phyloP scores from a whole-genome alignment of 2,797 vertebrate genomes.

The Sphenopsis melanotis region DNA sequence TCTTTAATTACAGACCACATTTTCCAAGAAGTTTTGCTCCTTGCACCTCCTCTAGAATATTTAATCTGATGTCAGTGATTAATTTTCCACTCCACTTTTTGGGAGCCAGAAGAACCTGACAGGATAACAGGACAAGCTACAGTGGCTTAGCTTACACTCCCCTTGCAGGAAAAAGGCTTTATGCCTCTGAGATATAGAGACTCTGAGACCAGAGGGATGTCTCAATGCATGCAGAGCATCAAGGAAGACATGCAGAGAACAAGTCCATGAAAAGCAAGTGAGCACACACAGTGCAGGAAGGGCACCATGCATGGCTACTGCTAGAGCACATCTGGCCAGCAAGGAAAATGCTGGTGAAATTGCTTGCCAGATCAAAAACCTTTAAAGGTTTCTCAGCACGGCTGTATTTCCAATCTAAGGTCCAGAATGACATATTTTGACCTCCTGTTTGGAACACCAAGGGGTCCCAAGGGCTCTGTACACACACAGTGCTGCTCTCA shows the following conservation, averaged over 20 bases:
- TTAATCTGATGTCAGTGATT: not conserved
- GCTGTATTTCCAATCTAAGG: not conserved
- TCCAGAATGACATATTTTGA: not conserved
- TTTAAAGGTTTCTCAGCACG: not conserved
- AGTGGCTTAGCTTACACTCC: not conserved
- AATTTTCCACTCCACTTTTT: not conserved
- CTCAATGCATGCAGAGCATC: not conserved
- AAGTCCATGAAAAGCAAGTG: not conserved
- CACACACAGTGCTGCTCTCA: rapidly evolving
- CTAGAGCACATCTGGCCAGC: not conserved
- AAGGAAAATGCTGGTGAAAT: not conserved
- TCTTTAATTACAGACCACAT: not conserved
- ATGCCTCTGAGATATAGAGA: not conserved
- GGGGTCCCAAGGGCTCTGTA: not conserved
- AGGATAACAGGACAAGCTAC: not conserved
- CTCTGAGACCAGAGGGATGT: not conserved
- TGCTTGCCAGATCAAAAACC: not conserved
- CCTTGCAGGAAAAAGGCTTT: not conserved
- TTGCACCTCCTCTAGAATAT: not conserved
- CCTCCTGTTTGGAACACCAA: not conserved
- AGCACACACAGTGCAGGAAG: not conserved
- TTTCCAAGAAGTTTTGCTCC: not conserved
- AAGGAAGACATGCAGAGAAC: not conserved
- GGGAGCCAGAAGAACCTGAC: not conserved
- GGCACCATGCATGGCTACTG: not conserved